Evolutionary conservation across 2,888 invertebrate genomes (phyloP).

Genomic region (Andrena hattorfiana): DNA sequence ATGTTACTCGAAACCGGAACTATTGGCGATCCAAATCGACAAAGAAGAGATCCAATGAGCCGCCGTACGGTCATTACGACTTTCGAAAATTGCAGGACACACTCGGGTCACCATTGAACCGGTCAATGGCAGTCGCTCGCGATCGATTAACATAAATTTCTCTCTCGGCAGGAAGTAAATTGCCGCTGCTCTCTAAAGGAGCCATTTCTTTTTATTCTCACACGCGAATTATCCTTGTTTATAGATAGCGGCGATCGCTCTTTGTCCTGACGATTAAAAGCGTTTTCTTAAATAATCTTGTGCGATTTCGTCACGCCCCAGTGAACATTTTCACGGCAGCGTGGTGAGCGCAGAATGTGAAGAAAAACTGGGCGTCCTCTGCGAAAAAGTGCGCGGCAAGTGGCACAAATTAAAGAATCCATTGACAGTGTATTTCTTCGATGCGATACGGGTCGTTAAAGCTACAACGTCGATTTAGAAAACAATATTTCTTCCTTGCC

Average conservation of each 20-base stretch:
- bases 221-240: background rate
- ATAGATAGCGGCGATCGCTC: background rate
- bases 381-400: background rate
- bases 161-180: constrained; percentile 54
- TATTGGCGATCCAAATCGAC: constrained; percentile 3
- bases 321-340: constrained; percentile 8
- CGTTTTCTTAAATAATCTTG: constrained; percentile 11
- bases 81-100: constrained; percentile 52
- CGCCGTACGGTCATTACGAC: constrained; percentile 18
- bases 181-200: constrained; percentile 31
- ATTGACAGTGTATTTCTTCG: background rate
- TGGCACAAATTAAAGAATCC: background rate
- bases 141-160: constrained; percentile 60
- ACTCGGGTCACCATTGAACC: constrained; percentile 40
- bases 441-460: background rate
- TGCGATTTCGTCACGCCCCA: constrained; percentile 19
- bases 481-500: background rate
- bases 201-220: background rate
- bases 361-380: background rate
- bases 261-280: constrained; percentile 21
- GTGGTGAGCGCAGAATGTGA: background rate
- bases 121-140: constrained; percentile 33
- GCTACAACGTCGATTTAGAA: background rate
- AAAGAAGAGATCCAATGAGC: constrained; percentile 27
- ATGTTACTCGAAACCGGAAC: background rate